Percentiles rank a stretch among this genome's conserved stretches.
phyloP scores from a whole-genome alignment of 2,888 invertebrate species.

The Lamellibrachia satsuma region DNA sequence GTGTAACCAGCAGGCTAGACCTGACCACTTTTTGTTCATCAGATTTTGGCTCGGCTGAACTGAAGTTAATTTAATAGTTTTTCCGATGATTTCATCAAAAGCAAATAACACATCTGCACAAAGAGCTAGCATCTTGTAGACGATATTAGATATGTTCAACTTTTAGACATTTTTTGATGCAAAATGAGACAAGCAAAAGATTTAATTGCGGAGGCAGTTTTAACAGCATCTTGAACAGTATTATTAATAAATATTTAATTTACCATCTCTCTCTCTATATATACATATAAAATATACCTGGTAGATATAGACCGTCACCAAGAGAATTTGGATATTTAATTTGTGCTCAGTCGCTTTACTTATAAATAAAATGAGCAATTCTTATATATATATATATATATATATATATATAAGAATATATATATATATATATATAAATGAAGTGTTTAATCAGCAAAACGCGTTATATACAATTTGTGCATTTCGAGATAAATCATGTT shows the following conservation, averaged over 20 bases:
- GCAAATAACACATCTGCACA: not conserved
- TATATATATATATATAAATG: too few species aligned
- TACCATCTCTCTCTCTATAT: not conserved
- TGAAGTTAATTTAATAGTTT: too few species aligned
- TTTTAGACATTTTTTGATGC: not conserved
- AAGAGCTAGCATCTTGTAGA: not conserved
- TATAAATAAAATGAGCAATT: not conserved
- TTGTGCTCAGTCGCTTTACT: not conserved
- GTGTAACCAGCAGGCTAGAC: too few species aligned
- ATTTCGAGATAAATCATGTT: too few species aligned
- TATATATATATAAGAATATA: too few species aligned
- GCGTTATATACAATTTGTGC: too few species aligned
- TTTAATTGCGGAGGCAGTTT: not conserved
- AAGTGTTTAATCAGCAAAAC: too few species aligned
- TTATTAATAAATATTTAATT: not conserved
- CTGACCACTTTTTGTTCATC: too few species aligned
- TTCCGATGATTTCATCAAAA: too few species aligned
- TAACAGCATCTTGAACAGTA: not conserved
- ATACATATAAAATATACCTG: not conserved
- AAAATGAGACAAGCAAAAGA: not conserved
- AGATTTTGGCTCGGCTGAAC: too few species aligned
- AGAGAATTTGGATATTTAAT: not conserved
- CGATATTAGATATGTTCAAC: not conserved
- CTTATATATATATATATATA: too few species aligned
- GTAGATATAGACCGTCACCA: not conserved